Base-by-base conservation (phyloP, 2,797 vertebrate species). In the Acanthiza pusilla region DNA sequence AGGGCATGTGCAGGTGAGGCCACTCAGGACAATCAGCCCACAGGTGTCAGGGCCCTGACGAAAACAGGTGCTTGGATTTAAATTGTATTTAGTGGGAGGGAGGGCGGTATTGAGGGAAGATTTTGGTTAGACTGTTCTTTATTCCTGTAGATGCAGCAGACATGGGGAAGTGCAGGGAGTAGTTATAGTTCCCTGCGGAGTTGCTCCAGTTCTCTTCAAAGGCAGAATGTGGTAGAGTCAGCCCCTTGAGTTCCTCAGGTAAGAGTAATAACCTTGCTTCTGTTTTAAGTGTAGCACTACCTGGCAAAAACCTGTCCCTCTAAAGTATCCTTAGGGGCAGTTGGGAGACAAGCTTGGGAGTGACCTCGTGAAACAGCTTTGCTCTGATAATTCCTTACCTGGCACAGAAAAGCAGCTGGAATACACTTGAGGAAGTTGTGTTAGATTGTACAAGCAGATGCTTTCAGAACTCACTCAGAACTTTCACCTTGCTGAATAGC, bases 401-500 rank as follows among this genome's bases (percentile, higher is more conserved):
- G 43, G 51, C 15, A 50, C 14, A 60, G 60, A 57, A 89, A 93
- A 94, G 73, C 50, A 81, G 26, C 40, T 72, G 70, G 65, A 81
- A 66, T 30, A 45, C 8, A n/a, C 9, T 3, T 26, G 13, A 75
- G 75, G 42, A 88, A 79, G 50, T 25, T 88, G 58, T 57, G 48
- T 67, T 92, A 96, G 92, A 43, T n/a, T 95, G 71, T 57, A 76
- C 34, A 67, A 82, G 68, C 68, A 74, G 84, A 19, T 76, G 43
- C 36, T 84, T 85, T 51, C 48, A 90, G 87, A 96, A 53, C 79
- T 86, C 72, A 87, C 66, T 61, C 61, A 80, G 55, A 81, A 53
- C 67, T 93, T 97, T 95, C 17, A 67, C 92, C 63, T 86, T 93
- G 65, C 88, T 78, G 72, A 93, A 47, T 89, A 55, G 70, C 76